These are phyloP conservation scores for Spisula subtruncata DNA, from an alignment of 2,888 invertebrate species.

Conservation along the genomic window DNA sequence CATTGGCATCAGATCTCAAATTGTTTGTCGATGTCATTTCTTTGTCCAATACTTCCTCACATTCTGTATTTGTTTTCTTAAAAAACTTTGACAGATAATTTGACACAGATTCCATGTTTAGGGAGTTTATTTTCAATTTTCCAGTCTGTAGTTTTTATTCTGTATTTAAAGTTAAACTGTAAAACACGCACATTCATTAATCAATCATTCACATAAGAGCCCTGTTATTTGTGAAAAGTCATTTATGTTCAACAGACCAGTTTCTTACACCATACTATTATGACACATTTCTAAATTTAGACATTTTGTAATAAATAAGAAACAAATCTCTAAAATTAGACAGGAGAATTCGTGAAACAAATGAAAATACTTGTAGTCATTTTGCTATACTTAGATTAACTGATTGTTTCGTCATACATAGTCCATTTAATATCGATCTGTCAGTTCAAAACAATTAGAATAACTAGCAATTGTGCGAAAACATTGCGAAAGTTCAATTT, in stretches of 20 bases:
- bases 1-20: constrained; percentile 48
- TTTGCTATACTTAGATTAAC: neutral
- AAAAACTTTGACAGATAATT: constrained; percentile 16
- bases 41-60: neutral
- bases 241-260: neutral
- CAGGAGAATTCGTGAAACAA: neutral
- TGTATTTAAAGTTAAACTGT: neutral
- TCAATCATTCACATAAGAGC: neutral
- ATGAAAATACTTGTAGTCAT: neutral
- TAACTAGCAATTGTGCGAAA: neutral
- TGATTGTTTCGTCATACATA: neutral
- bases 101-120: constrained; percentile 28
- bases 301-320: neutral
- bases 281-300: too few relatives aligned
- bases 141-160: too few relatives aligned
- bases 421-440: neutral
- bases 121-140: too few relatives aligned
- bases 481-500: neutral
- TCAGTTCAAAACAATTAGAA: neutral
- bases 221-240: neutral
- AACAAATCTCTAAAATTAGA: neutral
- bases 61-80: neutral
- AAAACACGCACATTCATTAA: neutral
- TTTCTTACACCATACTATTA: neutral
- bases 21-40: neutral